These are phyloP conservation scores for Drosophila merina DNA, from an alignment of 2,888 invertebrate genomes.

Conservation along the genomic window DNA sequence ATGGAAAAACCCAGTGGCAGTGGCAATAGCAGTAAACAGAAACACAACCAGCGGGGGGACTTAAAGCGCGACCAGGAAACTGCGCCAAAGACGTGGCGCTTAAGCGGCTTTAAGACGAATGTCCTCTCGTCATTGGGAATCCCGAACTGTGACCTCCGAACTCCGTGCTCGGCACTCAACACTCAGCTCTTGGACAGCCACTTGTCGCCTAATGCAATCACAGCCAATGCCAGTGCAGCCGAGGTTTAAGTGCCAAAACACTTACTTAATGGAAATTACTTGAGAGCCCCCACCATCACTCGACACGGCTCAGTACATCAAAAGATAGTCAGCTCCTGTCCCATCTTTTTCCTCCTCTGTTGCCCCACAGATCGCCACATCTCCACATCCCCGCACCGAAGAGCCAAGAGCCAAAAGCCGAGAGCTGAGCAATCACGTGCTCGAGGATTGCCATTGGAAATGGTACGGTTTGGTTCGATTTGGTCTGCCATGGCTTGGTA, in stretches of 20 bases:
- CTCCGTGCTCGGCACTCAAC: constrained; percentile 14
- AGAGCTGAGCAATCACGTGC: constrained; percentile 73
- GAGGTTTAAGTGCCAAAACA: constrained; percentile 69
- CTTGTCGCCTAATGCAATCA: constrained; percentile 65
- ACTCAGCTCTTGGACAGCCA: constrained; percentile 21
- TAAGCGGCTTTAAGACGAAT: constrained; percentile 48
- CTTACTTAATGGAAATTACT: constrained; percentile 80
- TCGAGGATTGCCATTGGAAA: constrained; percentile 8
- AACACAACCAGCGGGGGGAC: constrained; percentile 3
- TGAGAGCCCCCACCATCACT: constrained; percentile 52
- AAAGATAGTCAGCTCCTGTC: not conserved
- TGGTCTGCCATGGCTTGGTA: constrained; percentile 10
- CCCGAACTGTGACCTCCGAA: constrained; percentile 17
- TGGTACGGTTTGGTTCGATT: not conserved
- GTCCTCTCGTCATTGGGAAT: not conserved
- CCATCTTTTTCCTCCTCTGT: not conserved
- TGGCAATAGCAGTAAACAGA: not conserved
- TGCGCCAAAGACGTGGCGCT: constrained; percentile 31
- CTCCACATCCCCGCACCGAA: constrained; percentile 12
- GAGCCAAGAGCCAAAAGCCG: constrained; percentile 27
- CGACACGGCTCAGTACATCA: constrained; percentile 50
- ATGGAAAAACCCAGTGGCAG: not conserved
- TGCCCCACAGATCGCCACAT: not conserved
- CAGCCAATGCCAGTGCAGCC: constrained; percentile 66
- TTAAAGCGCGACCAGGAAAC: constrained; percentile 47